Conservation (phyloP, 2,797 vertebrate genomes). For the Myiothlypis chrysogaster region DNA sequence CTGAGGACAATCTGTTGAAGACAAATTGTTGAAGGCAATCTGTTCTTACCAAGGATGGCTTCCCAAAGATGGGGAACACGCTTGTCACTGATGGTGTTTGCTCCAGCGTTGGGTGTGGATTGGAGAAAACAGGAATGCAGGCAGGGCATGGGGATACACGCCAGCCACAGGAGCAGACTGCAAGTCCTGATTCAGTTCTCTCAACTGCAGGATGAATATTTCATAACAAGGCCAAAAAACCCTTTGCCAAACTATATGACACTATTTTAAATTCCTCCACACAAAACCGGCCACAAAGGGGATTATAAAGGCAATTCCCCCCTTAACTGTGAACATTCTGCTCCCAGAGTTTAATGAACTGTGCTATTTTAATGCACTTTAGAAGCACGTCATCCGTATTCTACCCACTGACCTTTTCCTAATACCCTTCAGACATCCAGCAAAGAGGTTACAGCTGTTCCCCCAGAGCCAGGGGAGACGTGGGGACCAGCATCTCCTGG, state of each 20-base stretch:
- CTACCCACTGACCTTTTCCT: conserved; percentile 35
- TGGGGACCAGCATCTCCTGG: not conserved
- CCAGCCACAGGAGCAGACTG: not conserved
- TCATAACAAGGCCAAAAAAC: not conserved
- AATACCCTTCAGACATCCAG: conserved; percentile 4
- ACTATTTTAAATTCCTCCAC: not conserved
- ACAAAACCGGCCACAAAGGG: not conserved
- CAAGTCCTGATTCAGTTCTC: not conserved
- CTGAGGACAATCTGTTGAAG: conserved; percentile 8
- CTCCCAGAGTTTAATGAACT: not conserved
- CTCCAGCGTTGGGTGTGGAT: not conserved
- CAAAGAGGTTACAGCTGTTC: conserved; percentile 45
- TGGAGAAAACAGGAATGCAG: not conserved
- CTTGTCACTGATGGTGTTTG: not conserved
- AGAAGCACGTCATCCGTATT: not conserved
- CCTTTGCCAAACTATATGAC: not conserved
- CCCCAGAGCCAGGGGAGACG: not conserved
- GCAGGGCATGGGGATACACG: rapidly evolving
- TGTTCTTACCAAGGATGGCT: not conserved
- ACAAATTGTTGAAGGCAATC: not conserved
- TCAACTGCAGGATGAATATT: not conserved
- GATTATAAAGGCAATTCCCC: not conserved
- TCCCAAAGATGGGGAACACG: not conserved
- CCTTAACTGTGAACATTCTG: not conserved
- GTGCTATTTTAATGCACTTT: not conserved